Evolutionary conservation across 2,113 vertebrate genomes (phyloP).

Genomic region (Alouatta palliata): DNA sequence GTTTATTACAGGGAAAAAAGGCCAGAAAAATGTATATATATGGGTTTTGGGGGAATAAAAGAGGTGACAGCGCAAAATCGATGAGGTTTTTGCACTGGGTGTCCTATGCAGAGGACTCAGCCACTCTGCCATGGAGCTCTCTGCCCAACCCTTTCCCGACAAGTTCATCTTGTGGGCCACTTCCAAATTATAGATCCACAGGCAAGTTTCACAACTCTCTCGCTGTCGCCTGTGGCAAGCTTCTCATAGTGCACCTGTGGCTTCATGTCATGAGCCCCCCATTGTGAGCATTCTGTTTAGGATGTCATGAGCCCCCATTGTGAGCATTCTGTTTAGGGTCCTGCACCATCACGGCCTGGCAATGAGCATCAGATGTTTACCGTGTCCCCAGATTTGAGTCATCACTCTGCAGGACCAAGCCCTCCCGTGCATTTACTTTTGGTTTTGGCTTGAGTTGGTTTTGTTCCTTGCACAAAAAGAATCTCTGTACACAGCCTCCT

Average conservation of each 20-base stretch:
- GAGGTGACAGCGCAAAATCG: neutral
- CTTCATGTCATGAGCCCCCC: conserved; percentile 82
- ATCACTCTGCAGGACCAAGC: neutral
- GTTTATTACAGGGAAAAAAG: neutral
- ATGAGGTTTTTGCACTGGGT: neutral
- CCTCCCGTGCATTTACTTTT: neutral
- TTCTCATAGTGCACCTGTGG: conserved; percentile 88
- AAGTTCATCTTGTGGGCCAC: conserved; percentile 87
- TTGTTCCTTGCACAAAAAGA: neutral
- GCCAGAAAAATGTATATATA: neutral
- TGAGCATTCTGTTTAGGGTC: conserved; percentile 86
- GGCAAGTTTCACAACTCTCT: conserved; percentile 83
- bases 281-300: too few species aligned
- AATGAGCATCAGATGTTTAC: conserved; percentile 86
- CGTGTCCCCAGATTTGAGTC: conserved; percentile 74
- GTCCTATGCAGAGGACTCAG: conserved; percentile 26
- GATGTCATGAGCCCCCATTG: conserved; percentile 82
- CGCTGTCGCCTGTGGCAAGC: conserved; percentile 83
- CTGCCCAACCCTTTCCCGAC: conserved; percentile 76
- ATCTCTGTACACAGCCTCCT: neutral
- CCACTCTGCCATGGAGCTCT: conserved; percentile 88
- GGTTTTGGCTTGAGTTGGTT: neutral
- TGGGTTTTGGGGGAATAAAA: too few species aligned
- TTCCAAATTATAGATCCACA: conserved; percentile 85
- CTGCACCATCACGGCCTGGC: conserved; percentile 89